phyloP scores from a whole-genome alignment of 1,140 invertebrate species.

The Chlorops oryzae region DNA sequence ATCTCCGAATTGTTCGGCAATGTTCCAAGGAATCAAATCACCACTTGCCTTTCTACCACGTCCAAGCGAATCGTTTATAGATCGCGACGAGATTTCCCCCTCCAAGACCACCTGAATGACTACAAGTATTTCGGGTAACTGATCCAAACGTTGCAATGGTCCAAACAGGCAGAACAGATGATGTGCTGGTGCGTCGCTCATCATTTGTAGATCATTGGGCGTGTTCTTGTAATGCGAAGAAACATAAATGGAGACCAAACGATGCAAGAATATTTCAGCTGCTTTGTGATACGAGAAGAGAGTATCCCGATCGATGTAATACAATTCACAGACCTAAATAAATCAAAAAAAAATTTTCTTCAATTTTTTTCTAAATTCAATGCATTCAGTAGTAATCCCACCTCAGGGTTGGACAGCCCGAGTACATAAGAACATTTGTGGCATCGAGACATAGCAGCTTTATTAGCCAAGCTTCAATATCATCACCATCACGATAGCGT shows the following conservation, averaged over 20 bases:
- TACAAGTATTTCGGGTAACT: constrained; percentile 84
- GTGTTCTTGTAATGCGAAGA: constrained; percentile 99
- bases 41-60: constrained; percentile 86
- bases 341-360: too few relatives aligned
- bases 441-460: constrained; percentile 88
- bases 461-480: constrained; percentile 88
- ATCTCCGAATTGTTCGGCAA: constrained; percentile 94
- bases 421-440: constrained; percentile 58
- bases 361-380: too few relatives aligned
- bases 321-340: constrained; percentile 91
- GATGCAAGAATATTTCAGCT: constrained; percentile 90
- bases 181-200: constrained; percentile 98
- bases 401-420: constrained; percentile 80
- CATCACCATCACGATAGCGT: constrained; percentile 82
- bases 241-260: constrained; percentile 88
- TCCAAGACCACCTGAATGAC: constrained; percentile 93
- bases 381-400: too few relatives aligned
- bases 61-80: constrained; percentile 68
- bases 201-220: constrained; percentile 97
- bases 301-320: constrained; percentile 87
- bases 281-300: constrained; percentile 96
- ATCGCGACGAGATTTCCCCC: constrained; percentile 81
- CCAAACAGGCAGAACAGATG: constrained; percentile 93
- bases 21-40: constrained; percentile 97
- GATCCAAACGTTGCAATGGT: constrained; percentile 64